Conservation (phyloP, 2,113 vertebrate species). For the Chaetura pelagica region DNA sequence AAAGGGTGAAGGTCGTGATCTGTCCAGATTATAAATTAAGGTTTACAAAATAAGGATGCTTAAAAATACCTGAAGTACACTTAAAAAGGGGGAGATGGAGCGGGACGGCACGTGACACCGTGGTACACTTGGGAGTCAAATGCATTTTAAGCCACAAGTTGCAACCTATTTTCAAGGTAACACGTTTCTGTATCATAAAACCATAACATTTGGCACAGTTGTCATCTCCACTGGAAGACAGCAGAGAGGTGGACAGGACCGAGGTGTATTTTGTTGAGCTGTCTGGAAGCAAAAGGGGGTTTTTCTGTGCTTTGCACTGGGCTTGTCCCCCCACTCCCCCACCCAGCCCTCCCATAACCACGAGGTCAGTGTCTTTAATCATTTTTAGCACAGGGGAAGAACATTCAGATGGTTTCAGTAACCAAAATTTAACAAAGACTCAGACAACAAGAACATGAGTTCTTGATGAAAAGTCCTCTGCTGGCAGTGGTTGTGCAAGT, state of each 20-base stretch:
- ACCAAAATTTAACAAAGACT: background rate
- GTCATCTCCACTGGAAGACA: background rate
- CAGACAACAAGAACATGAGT: background rate
- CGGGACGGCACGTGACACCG: background rate
- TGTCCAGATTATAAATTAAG: constrained; percentile 49
- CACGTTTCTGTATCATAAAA: constrained; percentile 15
- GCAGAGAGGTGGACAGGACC: background rate
- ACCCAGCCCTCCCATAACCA: background rate
- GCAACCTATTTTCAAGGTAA: constrained; percentile 56
- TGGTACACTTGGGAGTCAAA: background rate
- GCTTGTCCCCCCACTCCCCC: background rate
- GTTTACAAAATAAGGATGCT: constrained; percentile 65
- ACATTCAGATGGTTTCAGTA: background rate
- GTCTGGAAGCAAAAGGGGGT: background rate
- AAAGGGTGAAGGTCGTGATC: background rate
- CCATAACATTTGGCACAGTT: constrained; percentile 69
- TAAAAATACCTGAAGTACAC: constrained; percentile 63
- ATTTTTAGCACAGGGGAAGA: background rate
- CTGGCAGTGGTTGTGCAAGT: constrained; percentile 58
- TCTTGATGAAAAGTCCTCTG: background rate
- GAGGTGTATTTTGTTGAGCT: background rate
- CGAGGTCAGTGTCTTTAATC: background rate
- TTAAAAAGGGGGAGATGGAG: background rate
- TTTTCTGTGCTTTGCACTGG: background rate
- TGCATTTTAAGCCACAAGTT: constrained; percentile 56